Base-by-base conservation (phyloP, 2,888 invertebrate species). In the Lithophane socia region DNA sequence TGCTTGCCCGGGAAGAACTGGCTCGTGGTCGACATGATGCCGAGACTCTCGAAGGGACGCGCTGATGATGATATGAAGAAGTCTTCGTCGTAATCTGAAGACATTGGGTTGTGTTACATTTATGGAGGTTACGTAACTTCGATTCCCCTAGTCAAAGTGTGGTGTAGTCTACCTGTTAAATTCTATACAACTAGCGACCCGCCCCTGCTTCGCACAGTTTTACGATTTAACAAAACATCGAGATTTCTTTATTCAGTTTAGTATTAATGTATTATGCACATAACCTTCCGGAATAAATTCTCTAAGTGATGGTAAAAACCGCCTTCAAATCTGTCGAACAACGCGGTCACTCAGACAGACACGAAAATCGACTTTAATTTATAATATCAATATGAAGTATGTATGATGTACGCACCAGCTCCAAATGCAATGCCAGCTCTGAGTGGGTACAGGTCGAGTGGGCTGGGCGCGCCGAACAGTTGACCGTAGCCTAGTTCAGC, bases 51-150 rank as follows among this genome's bases (percentile, higher is more conserved):
- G 94, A 98, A 98, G n/a, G 98, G 98, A 75, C 97, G 97, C 82
- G 97, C 97, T 54, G 98, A 98, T 80, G 98, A 97, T 86, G 98
- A 98, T 87, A 98, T 98, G 94, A 97, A 98, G 94, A 98, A 98
- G 89, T 98, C 98, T 85, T 98, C 98, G 89, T 97, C 95, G 91
- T 97, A 96, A 88, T 96, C 97, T 97, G 92, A n/a, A 44, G 60
- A 52, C 24, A 67, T 63, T 24, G 60, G 16, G 0, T 47, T 0
- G 12, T 52, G 21, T 49, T 49, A 52, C 2, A 58, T 16, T 73
- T 10, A 29, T 37, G 5, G 8, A 16, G 68, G n/a, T n/a, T 18
- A n/a, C 2, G 49, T 13, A 2, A 21, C 9, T 49, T 49, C 13
- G 8, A 21, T 29, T 29, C 29, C 9, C 21, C 8, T 67, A 67